phyloP scores from a whole-genome alignment of 2,113 vertebrate genomes.

The Zingel zingel region DNA sequence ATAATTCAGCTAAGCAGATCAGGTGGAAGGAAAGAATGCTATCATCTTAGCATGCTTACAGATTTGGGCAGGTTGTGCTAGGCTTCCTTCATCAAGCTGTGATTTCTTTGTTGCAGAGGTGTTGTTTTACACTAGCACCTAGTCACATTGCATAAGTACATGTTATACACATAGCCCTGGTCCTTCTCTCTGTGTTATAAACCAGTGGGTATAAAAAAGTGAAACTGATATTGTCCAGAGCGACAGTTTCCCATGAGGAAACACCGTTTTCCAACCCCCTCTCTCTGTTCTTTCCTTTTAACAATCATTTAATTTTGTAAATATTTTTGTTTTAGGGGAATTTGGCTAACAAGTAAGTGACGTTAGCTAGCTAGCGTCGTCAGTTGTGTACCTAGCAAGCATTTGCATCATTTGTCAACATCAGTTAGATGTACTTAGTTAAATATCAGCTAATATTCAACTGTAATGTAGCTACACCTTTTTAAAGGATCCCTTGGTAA shows the following conservation, averaged over 20 bases:
- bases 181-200: not conserved
- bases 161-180: not conserved
- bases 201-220: not conserved
- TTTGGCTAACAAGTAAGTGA: too few species aligned
- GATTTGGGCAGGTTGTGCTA: constrained; percentile 7
- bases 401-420: too few species aligned
- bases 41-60: constrained; percentile 23
- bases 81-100: constrained; percentile 17
- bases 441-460: too few species aligned
- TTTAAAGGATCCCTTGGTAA: too few species aligned
- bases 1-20: constrained; percentile 76
- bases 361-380: too few species aligned
- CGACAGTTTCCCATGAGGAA: too few species aligned
- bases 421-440: too few species aligned
- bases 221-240: constrained; percentile 1
- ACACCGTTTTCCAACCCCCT: not conserved
- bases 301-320: not conserved
- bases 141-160: too few species aligned
- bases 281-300: not conserved
- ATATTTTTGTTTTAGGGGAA: not conserved
- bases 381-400: too few species aligned
- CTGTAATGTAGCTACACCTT: too few species aligned
- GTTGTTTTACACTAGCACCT: constrained; percentile 15
- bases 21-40: constrained; percentile 54
- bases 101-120: constrained; percentile 23